Evolutionary conservation across 1,140 invertebrate genomes (phyloP), one percentile per base, ranked within the genome.

Genomic region (Elysia chlorotica): DNA sequence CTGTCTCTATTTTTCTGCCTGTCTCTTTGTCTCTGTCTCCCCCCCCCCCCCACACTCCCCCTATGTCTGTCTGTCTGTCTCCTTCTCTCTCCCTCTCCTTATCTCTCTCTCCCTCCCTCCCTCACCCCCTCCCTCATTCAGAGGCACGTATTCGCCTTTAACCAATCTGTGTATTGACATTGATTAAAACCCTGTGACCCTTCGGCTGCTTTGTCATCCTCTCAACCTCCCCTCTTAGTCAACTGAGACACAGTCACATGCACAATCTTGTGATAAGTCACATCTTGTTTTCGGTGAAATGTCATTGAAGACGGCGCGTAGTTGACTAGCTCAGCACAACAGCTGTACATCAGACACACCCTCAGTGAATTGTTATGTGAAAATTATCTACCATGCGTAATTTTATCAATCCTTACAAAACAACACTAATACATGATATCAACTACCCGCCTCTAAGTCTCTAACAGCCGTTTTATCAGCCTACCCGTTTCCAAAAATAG

Each of bases 11-110:
- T 31, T 74, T 31, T 56, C 37, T 56, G 6, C 33, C 48, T 74
- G 48, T 69, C 72, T 74, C 53, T 59, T 31, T 69, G 31, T 69
- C 65, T 57, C 10, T 65, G 17, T 54, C 41, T 4, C 35, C 54
- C 38, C n/a, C 30, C 31, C 41, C 35, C 28, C 56, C 37, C 41
- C 61, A 65, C 61, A 31, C 21, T 33, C 61, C 41, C 54, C 30
- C 54, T 57, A 4, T 57, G n/a, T 57, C 54, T 57, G 5, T 57
- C 54, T 57, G n/a, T n/a, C 54, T 57, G 5, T 57, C 54, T 57
- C 54, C 5, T 28, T 57, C 54, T 57, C 54, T 6, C 54, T 6
- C 54, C 5, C 54, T 57, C 54, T 57, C 54, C 30, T 28, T 57
- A n/a, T 57, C 54, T 57, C 54, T 57, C 54, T 57, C 54, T 57